Percentiles rank a stretch among this genome's conserved stretches.
Evolutionary conservation across 35 echinoderm and acorn worm genomes (phyloP).

Genomic region (Holothuria glaberrima): DNA sequence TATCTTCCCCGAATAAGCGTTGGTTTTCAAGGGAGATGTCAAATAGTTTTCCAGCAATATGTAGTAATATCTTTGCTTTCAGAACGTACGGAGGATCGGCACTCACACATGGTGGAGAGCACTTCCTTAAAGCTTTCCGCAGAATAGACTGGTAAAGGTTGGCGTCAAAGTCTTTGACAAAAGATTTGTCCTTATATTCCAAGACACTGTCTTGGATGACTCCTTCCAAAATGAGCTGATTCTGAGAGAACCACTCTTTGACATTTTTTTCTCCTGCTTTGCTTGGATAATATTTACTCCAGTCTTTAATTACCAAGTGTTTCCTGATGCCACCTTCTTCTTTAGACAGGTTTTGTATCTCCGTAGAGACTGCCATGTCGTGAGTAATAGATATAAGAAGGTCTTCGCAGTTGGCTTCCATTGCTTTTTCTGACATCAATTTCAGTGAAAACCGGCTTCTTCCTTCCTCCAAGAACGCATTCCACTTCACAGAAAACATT

Average conservation of each 20-base stretch:
- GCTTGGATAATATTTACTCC: neutral
- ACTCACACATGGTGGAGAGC: neutral
- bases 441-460: neutral
- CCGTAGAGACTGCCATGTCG: constrained; percentile 15
- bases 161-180: constrained; percentile 15
- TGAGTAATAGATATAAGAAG: neutral
- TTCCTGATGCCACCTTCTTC: neutral
- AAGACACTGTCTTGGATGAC: neutral
- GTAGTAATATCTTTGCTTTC: constrained; percentile 19
- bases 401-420: neutral
- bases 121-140: neutral
- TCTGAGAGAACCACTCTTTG: neutral
- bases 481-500: neutral
- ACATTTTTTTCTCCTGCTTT: neutral
- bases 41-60: constrained; percentile 16
- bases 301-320: neutral
- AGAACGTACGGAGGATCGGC: neutral
- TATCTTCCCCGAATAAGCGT: neutral
- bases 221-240: neutral
- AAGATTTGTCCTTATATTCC: neutral
- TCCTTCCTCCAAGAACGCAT: neutral
- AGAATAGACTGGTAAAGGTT: neutral
- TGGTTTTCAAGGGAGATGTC: neutral
- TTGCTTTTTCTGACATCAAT: constrained; percentile 4
- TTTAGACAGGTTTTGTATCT: neutral